Evolutionary conservation across 2,113 vertebrate species (phyloP), one percentile per base, ranked within the genome.

Genomic region (Pithys albifrons): DNA sequence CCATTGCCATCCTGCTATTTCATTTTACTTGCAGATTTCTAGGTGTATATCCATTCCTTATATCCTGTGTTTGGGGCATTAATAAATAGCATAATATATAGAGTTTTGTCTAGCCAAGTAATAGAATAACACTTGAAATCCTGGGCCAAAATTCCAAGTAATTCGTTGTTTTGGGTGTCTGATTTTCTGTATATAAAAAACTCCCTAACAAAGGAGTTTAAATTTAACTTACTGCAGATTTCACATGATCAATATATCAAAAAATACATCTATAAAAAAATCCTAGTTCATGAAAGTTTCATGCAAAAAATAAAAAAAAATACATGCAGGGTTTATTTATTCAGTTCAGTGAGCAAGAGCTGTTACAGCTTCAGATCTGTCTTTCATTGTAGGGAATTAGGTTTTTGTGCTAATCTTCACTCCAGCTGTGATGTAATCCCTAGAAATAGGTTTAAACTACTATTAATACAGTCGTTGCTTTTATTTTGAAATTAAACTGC

Each of bases 351-450:
- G 1, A 74, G 55, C 33, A 88, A 51, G 43, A 77, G 51, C 27
- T 70, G 52, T 65, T 85, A 23, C 8, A 76, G 45, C 37, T 85
- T 82, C 49, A 76, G 49, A 70, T 57, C 35, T 43, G n/a, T 9
- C 25, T 93, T 83, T 79, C 12, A 2, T 41, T 88, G 19, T 39
- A 91, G 55, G 33, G 75, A 93, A 70, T 88, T 88, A 88, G 91
- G 69, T 52, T 83, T 94, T 74, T 91, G 66, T 91, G 79, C 71
- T 97, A 86, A 88, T 91, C 78, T 74, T 73, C 24, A 64, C 55
- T 24, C 9, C 8, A 77, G 24, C 35, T 78, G 35, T 69, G 70
- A 57, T 66, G 29, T 81, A 93, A 88, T 57, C 58, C 37, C 25
- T 90, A 69, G 31, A 93, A 85, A 88, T 4, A 90, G 70, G 9